A percentile compares a stretch with the other conserved stretches of the same genome.
phyloP scores from a whole-genome alignment of 1,140 invertebrate genomes.

The Dreissena rostriformis region DNA sequence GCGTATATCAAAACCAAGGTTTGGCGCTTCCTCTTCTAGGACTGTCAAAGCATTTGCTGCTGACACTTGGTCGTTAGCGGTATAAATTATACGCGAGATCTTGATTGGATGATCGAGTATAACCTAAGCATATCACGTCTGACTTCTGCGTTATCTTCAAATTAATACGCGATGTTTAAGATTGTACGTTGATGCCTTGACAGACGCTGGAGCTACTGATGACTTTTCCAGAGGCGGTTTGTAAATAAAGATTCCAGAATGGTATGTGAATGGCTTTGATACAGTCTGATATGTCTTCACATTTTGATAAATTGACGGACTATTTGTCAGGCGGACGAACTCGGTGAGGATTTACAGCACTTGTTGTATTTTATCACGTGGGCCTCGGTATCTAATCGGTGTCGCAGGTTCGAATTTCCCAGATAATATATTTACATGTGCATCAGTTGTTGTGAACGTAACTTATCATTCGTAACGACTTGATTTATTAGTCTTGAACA shows the following conservation, averaged over 20 bases:
- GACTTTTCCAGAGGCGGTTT: slow-evolving; percentile 36
- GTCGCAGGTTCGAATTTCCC: slow-evolving; percentile 35
- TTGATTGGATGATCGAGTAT: slow-evolving; percentile 39
- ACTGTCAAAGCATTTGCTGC: slow-evolving; percentile 1
- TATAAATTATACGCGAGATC: slow-evolving; percentile 44
- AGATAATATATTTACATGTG: slow-evolving; percentile 50
- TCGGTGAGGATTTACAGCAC: slow-evolving; percentile 44
- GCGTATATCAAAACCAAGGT: too few species aligned
- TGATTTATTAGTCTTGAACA: background rate
- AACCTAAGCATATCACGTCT: slow-evolving; percentile 53
- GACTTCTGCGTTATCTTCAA: slow-evolving; percentile 49
- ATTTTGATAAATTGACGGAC: slow-evolving; percentile 54
- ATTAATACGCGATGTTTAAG: slow-evolving; percentile 40
- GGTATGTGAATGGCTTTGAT: slow-evolving; percentile 47
- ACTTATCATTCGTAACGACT: background rate
- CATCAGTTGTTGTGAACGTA: slow-evolving; percentile 16
- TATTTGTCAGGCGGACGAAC: slow-evolving; percentile 54
- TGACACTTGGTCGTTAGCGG: slow-evolving; percentile 13
- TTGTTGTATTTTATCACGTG: slow-evolving; percentile 54
- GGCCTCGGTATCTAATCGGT: slow-evolving; percentile 42
- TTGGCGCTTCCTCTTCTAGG: background rate
- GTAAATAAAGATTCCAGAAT: slow-evolving; percentile 52
- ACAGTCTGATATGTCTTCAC: slow-evolving; percentile 47
- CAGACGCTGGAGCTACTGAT: slow-evolving; percentile 37
- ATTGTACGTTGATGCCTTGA: slow-evolving; percentile 25